These are phyloP conservation scores for Drosophila cardini DNA, from an alignment of 1,140 invertebrate genomes.

Conservation along the genomic window DNA sequence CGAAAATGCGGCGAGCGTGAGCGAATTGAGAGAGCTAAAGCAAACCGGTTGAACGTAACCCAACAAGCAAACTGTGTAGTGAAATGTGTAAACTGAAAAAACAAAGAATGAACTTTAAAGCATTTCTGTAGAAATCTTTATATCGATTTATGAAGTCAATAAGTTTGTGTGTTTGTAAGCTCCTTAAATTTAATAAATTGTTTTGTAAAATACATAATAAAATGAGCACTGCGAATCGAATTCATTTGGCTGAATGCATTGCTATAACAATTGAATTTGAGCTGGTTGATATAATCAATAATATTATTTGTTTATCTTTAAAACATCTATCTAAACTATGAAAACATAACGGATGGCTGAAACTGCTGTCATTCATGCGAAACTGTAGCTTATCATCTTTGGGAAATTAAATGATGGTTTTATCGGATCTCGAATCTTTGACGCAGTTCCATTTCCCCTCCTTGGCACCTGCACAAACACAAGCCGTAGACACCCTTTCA, in stretches of 20 bases:
- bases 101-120: no score
- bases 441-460: not conserved
- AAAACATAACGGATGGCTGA: not conserved
- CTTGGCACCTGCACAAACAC: not conserved
- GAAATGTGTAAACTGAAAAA: not conserved
- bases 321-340: not conserved
- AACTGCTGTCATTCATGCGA: not conserved
- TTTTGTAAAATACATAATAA: no score
- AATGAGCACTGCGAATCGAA: not conserved
- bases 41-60: conserved; percentile 62
- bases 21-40: conserved; percentile 25
- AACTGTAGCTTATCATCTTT: not conserved
- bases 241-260: no score
- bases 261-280: no score
- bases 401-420: not conserved
- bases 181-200: not conserved
- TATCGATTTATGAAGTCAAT: not conserved
- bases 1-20: conserved; percentile 32
- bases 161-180: not conserved
- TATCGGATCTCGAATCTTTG: not conserved
- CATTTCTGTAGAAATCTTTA: not conserved
- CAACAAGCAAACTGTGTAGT: conserved; percentile 46
- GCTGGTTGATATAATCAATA: no score
- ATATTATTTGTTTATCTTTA: not conserved
- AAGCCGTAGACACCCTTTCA: not conserved